Percentiles rank a stretch among this genome's conserved stretches.
phyloP scores from a whole-genome alignment of 1,140 invertebrate species.

The Onthophagus taurus region DNA sequence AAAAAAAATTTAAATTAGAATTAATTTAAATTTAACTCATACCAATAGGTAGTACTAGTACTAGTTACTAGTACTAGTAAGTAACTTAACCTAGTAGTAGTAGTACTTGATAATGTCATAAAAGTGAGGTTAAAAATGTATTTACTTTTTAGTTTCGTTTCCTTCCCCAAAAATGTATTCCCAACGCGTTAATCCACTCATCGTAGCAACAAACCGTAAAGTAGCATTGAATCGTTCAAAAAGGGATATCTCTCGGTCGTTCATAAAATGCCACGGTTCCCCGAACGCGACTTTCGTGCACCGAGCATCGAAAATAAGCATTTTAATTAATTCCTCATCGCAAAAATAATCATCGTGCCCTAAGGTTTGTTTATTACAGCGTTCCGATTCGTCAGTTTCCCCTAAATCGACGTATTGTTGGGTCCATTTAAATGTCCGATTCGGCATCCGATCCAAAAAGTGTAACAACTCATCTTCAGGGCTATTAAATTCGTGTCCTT shows the following conservation, averaged over 20 bases:
- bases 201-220: constrained; percentile 74
- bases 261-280: constrained; percentile 45
- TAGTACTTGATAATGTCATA: no score
- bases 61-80: no score
- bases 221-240: constrained; percentile 57
- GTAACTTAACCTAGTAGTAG: no score
- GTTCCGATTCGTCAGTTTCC: constrained; percentile 22
- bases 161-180: constrained; percentile 54
- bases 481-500: constrained; percentile 57
- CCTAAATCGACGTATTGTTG: constrained; percentile 33
- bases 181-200: constrained; percentile 81
- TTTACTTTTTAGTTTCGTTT: constrained; percentile 14
- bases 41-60: no score
- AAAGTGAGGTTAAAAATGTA: background rate
- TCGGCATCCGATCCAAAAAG: constrained; percentile 57
- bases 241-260: constrained; percentile 39
- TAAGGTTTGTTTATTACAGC: constrained; percentile 53
- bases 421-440: constrained; percentile 48
- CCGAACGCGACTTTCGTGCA: constrained; percentile 63
- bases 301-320: constrained; percentile 80
- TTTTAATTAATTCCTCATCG: constrained; percentile 74
- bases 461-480: constrained; percentile 65
- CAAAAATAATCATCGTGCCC: constrained; percentile 67
- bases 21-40: background rate
- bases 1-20: constrained; percentile 19